Percentiles rank a stretch among this genome's conserved stretches.
Conservation (phyloP, 1,140 invertebrate species). For the Saxidomus purpurata region DNA sequence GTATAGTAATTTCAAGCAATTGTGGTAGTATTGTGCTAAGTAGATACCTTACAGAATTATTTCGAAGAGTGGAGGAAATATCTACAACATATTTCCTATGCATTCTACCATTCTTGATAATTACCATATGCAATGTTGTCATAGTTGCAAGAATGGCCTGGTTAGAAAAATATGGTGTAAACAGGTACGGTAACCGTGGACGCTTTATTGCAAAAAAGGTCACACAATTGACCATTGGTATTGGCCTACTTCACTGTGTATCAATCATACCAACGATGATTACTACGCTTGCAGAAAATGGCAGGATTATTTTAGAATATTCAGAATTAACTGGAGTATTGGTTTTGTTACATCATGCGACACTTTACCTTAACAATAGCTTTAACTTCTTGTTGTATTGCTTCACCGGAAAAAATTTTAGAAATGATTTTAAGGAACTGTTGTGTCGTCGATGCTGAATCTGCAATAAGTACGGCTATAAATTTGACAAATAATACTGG, state of each 20-base stretch:
- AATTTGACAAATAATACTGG: no score
- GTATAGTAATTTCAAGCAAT: background rate
- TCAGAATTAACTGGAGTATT: background rate
- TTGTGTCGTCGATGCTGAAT: no score
- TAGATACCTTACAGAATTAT: background rate
- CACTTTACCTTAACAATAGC: background rate
- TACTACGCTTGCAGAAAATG: background rate
- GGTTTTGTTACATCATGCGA: background rate
- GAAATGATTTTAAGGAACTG: background rate
- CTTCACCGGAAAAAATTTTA: background rate
- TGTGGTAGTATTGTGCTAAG: background rate
- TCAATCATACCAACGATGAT: background rate
- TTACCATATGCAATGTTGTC: background rate
- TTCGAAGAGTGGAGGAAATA: background rate
- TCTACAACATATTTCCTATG: background rate
- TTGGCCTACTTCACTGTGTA: background rate
- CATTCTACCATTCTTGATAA: background rate
- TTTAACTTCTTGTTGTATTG: background rate
- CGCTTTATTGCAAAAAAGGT: background rate
- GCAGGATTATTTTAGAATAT: background rate
- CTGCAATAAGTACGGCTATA: no score
- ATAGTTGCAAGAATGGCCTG: background rate
- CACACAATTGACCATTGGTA: background rate
- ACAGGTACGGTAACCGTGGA: background rate
- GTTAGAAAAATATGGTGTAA: background rate